Evolutionary conservation across 92 coral and sea anemone genomes (phyloP).

Genomic region (Phenganax marumi): DNA sequence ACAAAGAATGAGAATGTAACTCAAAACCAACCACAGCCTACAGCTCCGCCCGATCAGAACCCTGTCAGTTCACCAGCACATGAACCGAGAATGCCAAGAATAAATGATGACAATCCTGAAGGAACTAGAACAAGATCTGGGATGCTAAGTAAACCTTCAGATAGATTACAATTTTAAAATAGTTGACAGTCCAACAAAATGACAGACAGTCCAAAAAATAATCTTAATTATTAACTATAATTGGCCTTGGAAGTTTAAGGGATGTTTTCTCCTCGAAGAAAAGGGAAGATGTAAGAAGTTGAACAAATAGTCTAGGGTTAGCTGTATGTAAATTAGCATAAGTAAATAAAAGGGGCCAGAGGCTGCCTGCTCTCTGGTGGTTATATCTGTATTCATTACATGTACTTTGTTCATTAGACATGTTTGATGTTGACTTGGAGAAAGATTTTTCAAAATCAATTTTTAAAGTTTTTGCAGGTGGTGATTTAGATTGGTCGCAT

Average conservation of each 20-base stretch:
- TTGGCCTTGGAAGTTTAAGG: neutral
- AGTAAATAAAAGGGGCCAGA: neutral
- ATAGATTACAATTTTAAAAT: neutral
- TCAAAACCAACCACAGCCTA: neutral
- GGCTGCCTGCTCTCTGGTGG: neutral
- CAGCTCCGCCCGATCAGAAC: neutral
- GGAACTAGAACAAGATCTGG: conserved; percentile 22
- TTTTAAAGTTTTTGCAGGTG: no score
- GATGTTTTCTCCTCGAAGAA: neutral
- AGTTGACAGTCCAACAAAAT: neutral
- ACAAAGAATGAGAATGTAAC: neutral
- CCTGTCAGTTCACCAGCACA: neutral
- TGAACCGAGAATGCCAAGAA: neutral
- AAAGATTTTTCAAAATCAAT: no score
- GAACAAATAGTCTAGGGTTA: neutral
- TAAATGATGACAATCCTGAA: neutral
- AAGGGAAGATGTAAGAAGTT: neutral
- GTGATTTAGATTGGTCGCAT: no score
- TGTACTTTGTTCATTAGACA: no score
- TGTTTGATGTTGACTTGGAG: no score
- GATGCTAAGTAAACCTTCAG: conserved; percentile 18
- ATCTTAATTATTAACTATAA: neutral
- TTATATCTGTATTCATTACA: neutral
- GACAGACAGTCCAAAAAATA: neutral
- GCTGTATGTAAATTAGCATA: no score